phyloP scores from a whole-genome alignment of 2,888 invertebrate species.

The Pseudanteris insignis region DNA sequence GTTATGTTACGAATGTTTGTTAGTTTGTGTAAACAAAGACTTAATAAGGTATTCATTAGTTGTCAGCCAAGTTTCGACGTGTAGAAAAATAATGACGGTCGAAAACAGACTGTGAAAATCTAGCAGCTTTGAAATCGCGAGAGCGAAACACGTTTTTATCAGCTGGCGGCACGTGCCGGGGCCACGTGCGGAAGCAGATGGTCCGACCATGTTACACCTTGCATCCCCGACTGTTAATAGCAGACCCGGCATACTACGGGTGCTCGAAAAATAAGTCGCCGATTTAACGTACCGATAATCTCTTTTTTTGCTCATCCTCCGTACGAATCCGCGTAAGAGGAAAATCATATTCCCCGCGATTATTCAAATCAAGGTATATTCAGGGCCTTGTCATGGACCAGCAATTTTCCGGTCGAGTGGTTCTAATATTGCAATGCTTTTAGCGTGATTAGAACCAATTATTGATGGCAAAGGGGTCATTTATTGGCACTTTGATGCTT shows the following conservation, averaged over 20 bases:
- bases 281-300: constrained; percentile 36
- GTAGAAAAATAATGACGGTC: constrained; percentile 38
- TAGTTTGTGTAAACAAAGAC: not conserved
- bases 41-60: constrained; percentile 6
- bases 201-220: constrained; percentile 61
- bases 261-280: constrained; percentile 48
- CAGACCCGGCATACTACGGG: constrained; percentile 47
- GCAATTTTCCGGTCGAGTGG: constrained; percentile 13
- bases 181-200: constrained; percentile 64
- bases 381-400: constrained; percentile 4
- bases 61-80: constrained; percentile 16
- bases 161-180: constrained; percentile 61
- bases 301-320: constrained; percentile 19
- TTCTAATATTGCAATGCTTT: constrained; percentile 4
- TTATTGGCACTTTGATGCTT: constrained; percentile 2
- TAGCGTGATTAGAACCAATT: constrained; percentile 13
- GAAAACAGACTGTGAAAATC: constrained; percentile 43
- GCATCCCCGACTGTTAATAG: constrained; percentile 57
- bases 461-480: constrained; percentile 1
- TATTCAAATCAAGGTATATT: constrained; percentile 21
- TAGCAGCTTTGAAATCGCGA: constrained; percentile 46
- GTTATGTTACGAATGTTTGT: constrained; percentile 13
- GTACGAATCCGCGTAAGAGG: constrained; percentile 5
- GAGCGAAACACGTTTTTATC: constrained; percentile 58
- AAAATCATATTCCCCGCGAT: constrained; percentile 5